phyloP scores from a whole-genome alignment of 1,140 invertebrate genomes.

The Mercenaria mercenaria region DNA sequence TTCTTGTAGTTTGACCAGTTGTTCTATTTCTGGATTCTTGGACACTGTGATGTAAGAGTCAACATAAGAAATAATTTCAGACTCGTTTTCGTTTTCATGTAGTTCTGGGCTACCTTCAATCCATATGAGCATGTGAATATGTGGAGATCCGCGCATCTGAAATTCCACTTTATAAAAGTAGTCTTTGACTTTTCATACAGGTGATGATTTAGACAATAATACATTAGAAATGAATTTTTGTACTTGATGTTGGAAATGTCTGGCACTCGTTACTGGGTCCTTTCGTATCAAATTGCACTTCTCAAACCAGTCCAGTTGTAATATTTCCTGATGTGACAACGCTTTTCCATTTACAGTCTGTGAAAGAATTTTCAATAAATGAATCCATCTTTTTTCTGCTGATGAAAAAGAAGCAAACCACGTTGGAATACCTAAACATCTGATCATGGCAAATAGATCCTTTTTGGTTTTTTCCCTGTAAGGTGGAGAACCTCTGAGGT shows the following conservation, averaged over 20 bases:
- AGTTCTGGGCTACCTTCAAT: constrained; percentile 81
- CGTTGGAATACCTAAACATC: constrained; percentile 46
- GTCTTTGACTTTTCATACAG: constrained; percentile 76
- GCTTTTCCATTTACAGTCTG: background rate
- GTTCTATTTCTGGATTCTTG: constrained; percentile 1
- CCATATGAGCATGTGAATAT: constrained; percentile 86
- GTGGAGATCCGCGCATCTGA: constrained; percentile 76
- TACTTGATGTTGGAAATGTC: constrained; percentile 64
- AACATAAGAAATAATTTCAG: constrained; percentile 59
- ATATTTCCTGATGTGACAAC: constrained; percentile 24
- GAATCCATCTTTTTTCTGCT: constrained; percentile 54
- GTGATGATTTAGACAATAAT: constrained; percentile 15
- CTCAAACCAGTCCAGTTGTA: constrained; percentile 36
- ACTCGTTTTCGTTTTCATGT: constrained; percentile 30
- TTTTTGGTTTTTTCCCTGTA: constrained; percentile 43
- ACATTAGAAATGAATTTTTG: constrained; percentile 43
- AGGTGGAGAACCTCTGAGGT: constrained; percentile 47
- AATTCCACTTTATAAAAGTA: constrained; percentile 38
- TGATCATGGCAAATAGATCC: constrained; percentile 56
- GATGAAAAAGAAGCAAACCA: constrained; percentile 65
- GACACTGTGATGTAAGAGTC: constrained; percentile 55
- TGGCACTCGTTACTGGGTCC: constrained; percentile 71
- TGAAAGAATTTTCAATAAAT: constrained; percentile 42
- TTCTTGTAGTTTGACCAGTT: constrained; percentile 58
- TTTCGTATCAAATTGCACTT: constrained; percentile 53